A percentile compares a stretch with the other conserved stretches of the same genome.
These are phyloP conservation scores for Lateolabrax maculatus DNA, from an alignment of 2,797 vertebrate genomes.

Conservation along the genomic window DNA sequence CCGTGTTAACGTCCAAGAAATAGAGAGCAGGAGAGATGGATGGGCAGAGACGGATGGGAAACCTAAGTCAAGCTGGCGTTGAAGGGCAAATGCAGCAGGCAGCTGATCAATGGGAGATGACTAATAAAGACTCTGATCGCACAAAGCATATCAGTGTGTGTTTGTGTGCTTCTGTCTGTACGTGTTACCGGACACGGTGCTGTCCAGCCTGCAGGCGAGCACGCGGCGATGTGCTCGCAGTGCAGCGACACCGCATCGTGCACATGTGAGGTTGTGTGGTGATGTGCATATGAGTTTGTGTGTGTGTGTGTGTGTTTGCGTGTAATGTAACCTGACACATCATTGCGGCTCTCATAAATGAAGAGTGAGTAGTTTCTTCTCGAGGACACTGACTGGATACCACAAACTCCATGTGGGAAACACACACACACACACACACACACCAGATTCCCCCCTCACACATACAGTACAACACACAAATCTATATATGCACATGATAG, in stretches of 20 bases:
- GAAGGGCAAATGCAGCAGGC: slow-evolving; percentile 66
- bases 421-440: slow-evolving; percentile 10
- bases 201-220: background rate
- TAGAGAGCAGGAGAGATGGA: slow-evolving; percentile 43
- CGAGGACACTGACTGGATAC: slow-evolving; percentile 36
- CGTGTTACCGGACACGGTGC: slow-evolving; percentile 23
- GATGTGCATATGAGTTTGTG: background rate
- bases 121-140: slow-evolving; percentile 64
- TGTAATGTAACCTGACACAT: slow-evolving; percentile 54
- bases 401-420: slow-evolving; percentile 28
- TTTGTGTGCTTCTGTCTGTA: slow-evolving; percentile 30
- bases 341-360: slow-evolving; percentile 44
- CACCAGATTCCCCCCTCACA: background rate
- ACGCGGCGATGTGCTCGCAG: background rate
- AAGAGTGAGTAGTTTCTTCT: slow-evolving; percentile 60
- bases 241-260: background rate
- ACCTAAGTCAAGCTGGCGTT: slow-evolving; percentile 51
- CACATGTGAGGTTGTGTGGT: background rate
- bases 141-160: slow-evolving; percentile 31
- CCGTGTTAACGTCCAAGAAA: slow-evolving; percentile 52
- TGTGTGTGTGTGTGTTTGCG: slow-evolving; percentile 16
- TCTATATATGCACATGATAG: background rate
- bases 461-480: background rate
- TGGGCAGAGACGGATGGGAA: slow-evolving; percentile 63
- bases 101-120: slow-evolving; percentile 73